Conservation (phyloP, 2,888 invertebrate species). For the Alcis repandata region DNA sequence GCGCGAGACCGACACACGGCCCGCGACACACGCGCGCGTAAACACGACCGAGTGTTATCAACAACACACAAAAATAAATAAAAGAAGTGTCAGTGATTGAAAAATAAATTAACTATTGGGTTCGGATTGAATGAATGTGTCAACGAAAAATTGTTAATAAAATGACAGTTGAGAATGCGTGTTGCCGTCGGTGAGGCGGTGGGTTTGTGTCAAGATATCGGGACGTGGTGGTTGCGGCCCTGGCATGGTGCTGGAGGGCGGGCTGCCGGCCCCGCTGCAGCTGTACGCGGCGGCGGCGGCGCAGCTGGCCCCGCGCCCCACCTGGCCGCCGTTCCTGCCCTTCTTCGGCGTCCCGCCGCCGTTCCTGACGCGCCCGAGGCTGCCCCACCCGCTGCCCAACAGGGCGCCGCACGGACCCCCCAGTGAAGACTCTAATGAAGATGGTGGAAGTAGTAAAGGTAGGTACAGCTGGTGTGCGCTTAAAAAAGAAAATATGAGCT, state of each 20-base stretch:
- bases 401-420: constrained; percentile 83
- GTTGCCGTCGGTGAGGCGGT: constrained; percentile 57
- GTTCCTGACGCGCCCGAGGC: constrained; percentile 80
- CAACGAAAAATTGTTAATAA: constrained; percentile 38
- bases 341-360: constrained; percentile 88
- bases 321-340: constrained; percentile 88
- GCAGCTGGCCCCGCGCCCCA: constrained; percentile 84
- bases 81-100: constrained; percentile 45
- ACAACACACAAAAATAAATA: constrained; percentile 43
- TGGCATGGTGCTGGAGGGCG: constrained; percentile 89
- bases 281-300: constrained; percentile 90
- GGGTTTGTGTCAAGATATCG: constrained; percentile 71
- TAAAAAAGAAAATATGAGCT: too few species aligned
- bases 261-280: constrained; percentile 90
- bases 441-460: constrained; percentile 84
- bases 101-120: constrained; percentile 17
- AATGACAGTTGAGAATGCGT: constrained; percentile 66
- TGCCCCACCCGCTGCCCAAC: constrained; percentile 75
- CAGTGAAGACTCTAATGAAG: constrained; percentile 86
- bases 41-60: constrained; percentile 42
- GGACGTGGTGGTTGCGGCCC: constrained; percentile 64
- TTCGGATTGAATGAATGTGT: constrained; percentile 29
- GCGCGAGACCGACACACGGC: constrained; percentile 42
- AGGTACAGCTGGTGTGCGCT: constrained; percentile 39
- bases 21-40: constrained; percentile 48